Evolutionary conservation across 30 jellyfish, hydroid and myxozoan genomes (phyloP).

Genomic region (Aurelia sp.): DNA sequence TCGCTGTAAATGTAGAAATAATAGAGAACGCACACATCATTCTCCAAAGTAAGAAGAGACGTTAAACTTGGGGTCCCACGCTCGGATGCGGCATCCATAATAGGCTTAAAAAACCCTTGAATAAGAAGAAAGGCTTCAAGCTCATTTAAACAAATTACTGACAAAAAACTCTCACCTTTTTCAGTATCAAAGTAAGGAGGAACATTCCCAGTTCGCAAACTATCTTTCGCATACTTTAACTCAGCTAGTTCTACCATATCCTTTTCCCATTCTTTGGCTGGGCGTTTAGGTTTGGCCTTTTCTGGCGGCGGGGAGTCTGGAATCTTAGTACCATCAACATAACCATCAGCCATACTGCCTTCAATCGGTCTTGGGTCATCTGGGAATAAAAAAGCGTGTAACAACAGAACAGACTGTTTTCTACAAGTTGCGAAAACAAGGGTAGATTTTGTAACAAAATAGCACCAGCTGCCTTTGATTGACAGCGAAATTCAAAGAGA

Average conservation of each 20-base stretch:
- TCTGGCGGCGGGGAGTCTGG: slow-evolving; percentile 80
- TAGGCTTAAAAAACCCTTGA: no score
- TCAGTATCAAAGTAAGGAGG: slow-evolving; percentile 92
- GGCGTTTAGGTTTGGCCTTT: slow-evolving; percentile 67
- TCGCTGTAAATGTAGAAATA: no score
- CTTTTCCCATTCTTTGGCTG: slow-evolving; percentile 82
- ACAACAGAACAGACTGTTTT: not conserved
- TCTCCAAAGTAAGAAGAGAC: no score
- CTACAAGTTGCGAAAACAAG: no score
- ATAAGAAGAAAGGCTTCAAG: no score
- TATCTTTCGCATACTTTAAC: slow-evolving; percentile 60
- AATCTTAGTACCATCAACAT: slow-evolving; percentile 62
- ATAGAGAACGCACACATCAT: no score
- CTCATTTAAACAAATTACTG: not conserved
- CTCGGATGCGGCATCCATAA: no score
- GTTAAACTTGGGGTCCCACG: no score
- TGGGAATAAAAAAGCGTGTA: not conserved
- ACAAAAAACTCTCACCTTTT: slow-evolving; percentile 46
- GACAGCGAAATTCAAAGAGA: no score
- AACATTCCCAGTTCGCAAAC: slow-evolving; percentile 40
- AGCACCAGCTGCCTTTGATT: no score
- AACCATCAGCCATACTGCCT: slow-evolving; percentile 18
- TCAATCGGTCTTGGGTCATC: slow-evolving; percentile 1
- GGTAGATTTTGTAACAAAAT: no score
- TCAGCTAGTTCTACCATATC: slow-evolving; percentile 77